phyloP scores from a whole-genome alignment of 2,888 invertebrate species.

The Platynereis dumerilii region DNA sequence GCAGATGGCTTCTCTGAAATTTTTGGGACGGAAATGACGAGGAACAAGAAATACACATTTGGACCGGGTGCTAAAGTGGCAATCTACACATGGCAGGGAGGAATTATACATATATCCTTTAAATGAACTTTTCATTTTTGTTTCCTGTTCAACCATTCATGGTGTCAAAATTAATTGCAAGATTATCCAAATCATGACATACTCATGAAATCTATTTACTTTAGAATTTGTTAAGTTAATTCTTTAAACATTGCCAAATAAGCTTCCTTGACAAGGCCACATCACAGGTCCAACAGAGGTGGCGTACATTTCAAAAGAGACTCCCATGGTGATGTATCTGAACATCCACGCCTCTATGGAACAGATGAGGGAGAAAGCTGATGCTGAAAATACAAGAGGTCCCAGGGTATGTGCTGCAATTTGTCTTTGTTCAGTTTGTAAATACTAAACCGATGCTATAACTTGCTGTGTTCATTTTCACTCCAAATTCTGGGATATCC shows the following conservation, averaged over 20 bases:
- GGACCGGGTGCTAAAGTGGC: constrained; percentile 90
- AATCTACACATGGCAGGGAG: constrained; percentile 95
- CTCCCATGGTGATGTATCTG: constrained; percentile 94
- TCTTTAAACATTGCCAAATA: too few species aligned
- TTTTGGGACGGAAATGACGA: constrained; percentile 94
- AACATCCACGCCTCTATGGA: constrained; percentile 96
- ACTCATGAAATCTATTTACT: too few species aligned
- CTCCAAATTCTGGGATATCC: too few species aligned
- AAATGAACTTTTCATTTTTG: background rate
- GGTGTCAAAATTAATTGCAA: too few species aligned
- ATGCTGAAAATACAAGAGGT: constrained; percentile 67
- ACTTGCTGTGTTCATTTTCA: too few species aligned
- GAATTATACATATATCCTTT: constrained; percentile 73
- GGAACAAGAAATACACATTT: constrained; percentile 90
- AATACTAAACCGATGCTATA: too few species aligned
- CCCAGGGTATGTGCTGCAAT: constrained; percentile 50
- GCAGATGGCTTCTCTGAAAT: constrained; percentile 91
- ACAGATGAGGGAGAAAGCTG: constrained; percentile 83
- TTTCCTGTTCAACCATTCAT: too few species aligned
- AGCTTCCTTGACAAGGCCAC: constrained; percentile 34
- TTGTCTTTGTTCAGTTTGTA: background rate
- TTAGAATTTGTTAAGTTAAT: too few species aligned
- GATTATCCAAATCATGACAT: too few species aligned
- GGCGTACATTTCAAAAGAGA: constrained; percentile 93
- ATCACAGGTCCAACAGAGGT: constrained; percentile 89